phyloP scores from a whole-genome alignment of 2,888 invertebrate genomes.

The Drosophila fungiperda region DNA sequence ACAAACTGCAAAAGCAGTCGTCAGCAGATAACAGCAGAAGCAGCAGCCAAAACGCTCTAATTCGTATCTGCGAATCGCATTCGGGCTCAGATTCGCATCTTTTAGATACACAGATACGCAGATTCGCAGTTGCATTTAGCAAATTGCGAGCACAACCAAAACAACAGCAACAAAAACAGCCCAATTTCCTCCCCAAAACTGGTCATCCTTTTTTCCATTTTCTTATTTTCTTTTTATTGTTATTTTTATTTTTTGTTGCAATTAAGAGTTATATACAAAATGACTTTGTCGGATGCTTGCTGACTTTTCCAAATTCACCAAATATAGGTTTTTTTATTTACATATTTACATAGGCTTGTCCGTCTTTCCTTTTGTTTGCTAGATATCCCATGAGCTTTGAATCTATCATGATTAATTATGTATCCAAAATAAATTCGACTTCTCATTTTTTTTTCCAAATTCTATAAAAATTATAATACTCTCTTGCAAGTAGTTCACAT shows the following conservation, averaged over 20 bases:
- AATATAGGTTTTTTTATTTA: neutral
- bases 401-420: neutral
- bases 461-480: neutral
- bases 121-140: constrained; percentile 62
- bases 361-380: neutral
- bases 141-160: constrained; percentile 47
- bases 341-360: neutral
- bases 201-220: neutral
- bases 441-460: neutral
- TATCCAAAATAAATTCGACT: neutral
- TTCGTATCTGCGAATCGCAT: constrained; percentile 39
- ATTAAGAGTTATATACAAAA: neutral
- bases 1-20: constrained; percentile 4
- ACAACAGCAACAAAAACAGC: neutral
- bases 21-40: constrained; percentile 47
- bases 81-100: constrained; percentile 55
- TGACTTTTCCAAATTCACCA: neutral
- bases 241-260: neutral
- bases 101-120: constrained; percentile 63
- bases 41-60: constrained; percentile 40
- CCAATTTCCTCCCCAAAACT: neutral
- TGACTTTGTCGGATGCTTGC: neutral
- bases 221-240: neutral
- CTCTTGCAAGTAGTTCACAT: neutral
- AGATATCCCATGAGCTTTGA: neutral